These are phyloP conservation scores for Pogonocichla stellata DNA, from an alignment of 2,113 vertebrate species.

Conservation along the genomic window DNA sequence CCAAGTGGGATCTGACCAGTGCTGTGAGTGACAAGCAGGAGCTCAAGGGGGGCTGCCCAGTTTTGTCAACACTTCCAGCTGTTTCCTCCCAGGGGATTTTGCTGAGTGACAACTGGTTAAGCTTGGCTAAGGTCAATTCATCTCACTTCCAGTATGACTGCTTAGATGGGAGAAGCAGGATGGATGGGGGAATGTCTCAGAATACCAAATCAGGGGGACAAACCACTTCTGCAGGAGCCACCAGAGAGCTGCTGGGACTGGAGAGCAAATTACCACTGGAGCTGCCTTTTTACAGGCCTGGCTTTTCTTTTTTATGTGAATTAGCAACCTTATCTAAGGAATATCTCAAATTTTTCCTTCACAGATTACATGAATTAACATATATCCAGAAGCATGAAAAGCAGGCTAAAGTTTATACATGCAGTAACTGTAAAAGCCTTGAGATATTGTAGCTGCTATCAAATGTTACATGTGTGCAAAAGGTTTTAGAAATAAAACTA, in stretches of 20 bases:
- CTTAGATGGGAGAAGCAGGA: not conserved
- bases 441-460: constrained; percentile 32
- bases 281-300: not conserved
- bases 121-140: not conserved
- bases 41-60: not conserved
- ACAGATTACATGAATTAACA: not conserved
- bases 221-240: not conserved
- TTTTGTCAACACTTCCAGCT: not conserved
- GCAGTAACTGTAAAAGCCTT: constrained; percentile 26
- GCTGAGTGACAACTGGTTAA: not conserved
- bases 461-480: not conserved
- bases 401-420: constrained; percentile 34
- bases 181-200: not conserved
- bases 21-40: not conserved
- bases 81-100: not conserved
- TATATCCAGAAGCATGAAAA: not conserved
- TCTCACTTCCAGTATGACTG: not conserved
- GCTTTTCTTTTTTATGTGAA: constrained; percentile 1
- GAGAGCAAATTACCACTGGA: not conserved
- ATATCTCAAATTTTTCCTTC: not conserved
- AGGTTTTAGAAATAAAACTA: constrained; percentile 63
- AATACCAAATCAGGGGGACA: not conserved
- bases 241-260: not conserved
- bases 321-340: not conserved
- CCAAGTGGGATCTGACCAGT: not conserved